Evolutionary conservation across 2,888 invertebrate species (phyloP).

Genomic region (Agriopis leucophaearia): DNA sequence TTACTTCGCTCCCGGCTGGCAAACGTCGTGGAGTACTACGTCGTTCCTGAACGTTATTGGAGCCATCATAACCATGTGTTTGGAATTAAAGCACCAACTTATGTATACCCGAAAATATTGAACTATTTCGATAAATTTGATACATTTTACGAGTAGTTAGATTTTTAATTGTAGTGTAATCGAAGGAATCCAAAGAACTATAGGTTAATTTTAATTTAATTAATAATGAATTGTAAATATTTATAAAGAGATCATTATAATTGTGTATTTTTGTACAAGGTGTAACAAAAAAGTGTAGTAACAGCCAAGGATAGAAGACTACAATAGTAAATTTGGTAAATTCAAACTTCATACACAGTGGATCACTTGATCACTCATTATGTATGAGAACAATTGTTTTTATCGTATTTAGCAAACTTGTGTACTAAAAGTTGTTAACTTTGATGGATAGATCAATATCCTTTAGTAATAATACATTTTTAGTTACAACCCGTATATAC

Average conservation of each 20-base stretch:
- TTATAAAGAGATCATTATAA: not conserved
- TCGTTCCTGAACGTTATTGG: constrained; percentile 83
- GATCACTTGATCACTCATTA: too few relatives aligned
- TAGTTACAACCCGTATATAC: too few relatives aligned
- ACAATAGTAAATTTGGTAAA: too few relatives aligned
- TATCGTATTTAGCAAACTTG: too few relatives aligned
- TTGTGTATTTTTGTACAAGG: too few relatives aligned
- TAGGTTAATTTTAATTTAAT: not conserved
- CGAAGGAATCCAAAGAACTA: not conserved
- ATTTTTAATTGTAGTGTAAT: not conserved
- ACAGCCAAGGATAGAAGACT: too few relatives aligned
- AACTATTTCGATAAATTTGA: constrained; percentile 60
- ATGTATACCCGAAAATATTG: constrained; percentile 66
- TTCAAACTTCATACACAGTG: too few relatives aligned
- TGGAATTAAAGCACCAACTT: constrained; percentile 63
- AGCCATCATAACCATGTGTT: constrained; percentile 78
- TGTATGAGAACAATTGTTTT: too few relatives aligned
- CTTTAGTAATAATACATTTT: too few relatives aligned
- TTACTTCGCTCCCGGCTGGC: constrained; percentile 83
- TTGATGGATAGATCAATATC: too few relatives aligned
- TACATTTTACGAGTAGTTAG: constrained; percentile 10
- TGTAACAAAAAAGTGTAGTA: too few relatives aligned
- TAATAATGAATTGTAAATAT: not conserved
- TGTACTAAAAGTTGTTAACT: too few relatives aligned
- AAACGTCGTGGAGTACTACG: constrained; percentile 85